These are phyloP conservation scores for Criorhina ranunculi DNA, from an alignment of 2,888 invertebrate genomes.

Conservation along the genomic window DNA sequence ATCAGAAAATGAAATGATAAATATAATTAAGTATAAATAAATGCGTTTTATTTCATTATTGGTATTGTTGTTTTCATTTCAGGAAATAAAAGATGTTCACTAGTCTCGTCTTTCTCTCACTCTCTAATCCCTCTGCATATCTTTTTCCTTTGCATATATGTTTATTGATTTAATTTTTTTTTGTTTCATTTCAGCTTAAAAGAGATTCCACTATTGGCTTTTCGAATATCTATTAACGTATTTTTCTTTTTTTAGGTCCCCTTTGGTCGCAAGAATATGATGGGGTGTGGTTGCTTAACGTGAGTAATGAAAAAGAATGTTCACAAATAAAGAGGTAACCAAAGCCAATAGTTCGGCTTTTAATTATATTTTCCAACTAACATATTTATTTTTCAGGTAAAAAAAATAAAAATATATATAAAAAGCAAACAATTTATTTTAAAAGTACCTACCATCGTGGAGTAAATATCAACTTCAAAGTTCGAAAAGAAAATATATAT, in stretches of 20 bases:
- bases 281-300: slow-evolving; percentile 13
- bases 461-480: background rate
- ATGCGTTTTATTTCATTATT: slow-evolving; percentile 68
- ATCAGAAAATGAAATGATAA: slow-evolving; percentile 51
- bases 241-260: slow-evolving; percentile 75
- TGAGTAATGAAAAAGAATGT: slow-evolving; percentile 7
- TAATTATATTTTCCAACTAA: slow-evolving; percentile 2
- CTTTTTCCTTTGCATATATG: slow-evolving; percentile 7
- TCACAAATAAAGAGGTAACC: slow-evolving; percentile 36
- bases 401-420: slow-evolving; percentile 27
- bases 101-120: background rate
- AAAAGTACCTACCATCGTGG: background rate
- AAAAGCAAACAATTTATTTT: too few relatives aligned
- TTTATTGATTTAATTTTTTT: slow-evolving; percentile 49
- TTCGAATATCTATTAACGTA: slow-evolving; percentile 62
- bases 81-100: slow-evolving; percentile 56
- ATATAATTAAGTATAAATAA: slow-evolving; percentile 69
- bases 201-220: slow-evolving; percentile 26
- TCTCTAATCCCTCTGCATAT: background rate
- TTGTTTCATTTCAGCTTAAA: slow-evolving; percentile 59
- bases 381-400: slow-evolving; percentile 55
- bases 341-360: background rate
- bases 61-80: slow-evolving; percentile 40
- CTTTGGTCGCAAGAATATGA: background rate
- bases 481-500: too few relatives aligned